Evolutionary conservation across 2,113 vertebrate genomes (phyloP), one percentile per base, ranked within the genome.

Genomic region (Andinoacara biseriatus): DNA sequence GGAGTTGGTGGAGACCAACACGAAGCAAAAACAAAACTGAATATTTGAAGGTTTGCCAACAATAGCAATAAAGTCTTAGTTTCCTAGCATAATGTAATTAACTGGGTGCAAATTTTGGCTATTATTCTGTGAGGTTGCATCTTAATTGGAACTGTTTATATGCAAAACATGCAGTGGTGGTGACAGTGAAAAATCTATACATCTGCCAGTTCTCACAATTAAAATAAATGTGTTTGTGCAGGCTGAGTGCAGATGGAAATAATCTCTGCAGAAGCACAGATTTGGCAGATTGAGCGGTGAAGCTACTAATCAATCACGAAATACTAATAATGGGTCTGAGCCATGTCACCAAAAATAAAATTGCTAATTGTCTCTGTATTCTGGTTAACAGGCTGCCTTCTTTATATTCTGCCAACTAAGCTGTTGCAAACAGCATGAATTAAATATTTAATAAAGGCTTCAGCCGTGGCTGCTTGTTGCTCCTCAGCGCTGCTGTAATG

Each of bases 381-480:
- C 65, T 74, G 78, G 90, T 90, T 78, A 92, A 86, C 88, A 63
- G 15, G 5, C 62, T 72, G 74, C 57, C 52, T 84, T 74, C 76
- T 88, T 65, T 43, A 74, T 35, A 78, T 90, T 81, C 86, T 79
- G 86, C 92, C 81, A 84, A 24, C 81, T 63, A 56, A 86, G 89
- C 86, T 77, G 78, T 87, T 86, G 58, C 54, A 72, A 52, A 67
- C 78, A 10, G 59, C 20, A 10, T 63, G 56, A 86, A 82, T 81
- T 81, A 84, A 88, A 84, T 87, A 84, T 92, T 90, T 90, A 78
- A 77, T 85, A 80, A 86, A 89, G 87, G 83, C 78, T 89, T 87
- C 72, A 75, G 86, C 86, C 49, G 77, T 20, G 74, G 75, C 69
- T 83, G 62, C 76, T 85, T 69, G 49, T 31, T 72, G 77, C 63